Evolutionary conservation across 2,888 invertebrate genomes (phyloP).

Genomic region (Allygus modestus): DNA sequence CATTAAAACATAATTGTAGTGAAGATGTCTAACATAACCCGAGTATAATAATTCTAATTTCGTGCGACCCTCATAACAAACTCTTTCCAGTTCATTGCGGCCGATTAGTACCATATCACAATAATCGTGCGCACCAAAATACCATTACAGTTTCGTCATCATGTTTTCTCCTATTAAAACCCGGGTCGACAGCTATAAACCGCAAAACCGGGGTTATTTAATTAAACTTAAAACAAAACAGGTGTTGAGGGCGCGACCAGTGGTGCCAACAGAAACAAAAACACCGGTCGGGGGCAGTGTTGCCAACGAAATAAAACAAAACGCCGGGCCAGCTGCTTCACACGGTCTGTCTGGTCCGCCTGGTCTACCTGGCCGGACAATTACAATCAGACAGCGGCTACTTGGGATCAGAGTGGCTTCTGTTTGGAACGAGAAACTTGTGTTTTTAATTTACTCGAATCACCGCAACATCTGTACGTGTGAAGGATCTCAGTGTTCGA

Average conservation of each 20-base stretch:
- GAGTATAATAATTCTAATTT: not conserved
- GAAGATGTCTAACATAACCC: no score
- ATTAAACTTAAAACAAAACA: slow-evolving; percentile 21
- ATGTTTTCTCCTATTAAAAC: not conserved
- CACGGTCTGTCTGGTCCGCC: not conserved
- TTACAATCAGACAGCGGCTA: slow-evolving; percentile 2
- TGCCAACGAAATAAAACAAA: slow-evolving; percentile 10
- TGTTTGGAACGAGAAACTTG: not conserved
- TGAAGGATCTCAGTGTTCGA: no score
- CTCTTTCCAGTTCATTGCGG: not conserved
- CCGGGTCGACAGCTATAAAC: not conserved
- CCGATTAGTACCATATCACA: not conserved
- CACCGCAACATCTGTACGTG: no score
- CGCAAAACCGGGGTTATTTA: slow-evolving; percentile 36
- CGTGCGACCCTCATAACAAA: not conserved
- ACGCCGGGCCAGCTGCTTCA: not conserved
- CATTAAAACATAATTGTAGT: no score
- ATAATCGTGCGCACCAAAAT: not conserved
- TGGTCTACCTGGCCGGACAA: not conserved
- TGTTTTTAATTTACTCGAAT: not conserved
- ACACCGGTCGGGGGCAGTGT: not conserved
- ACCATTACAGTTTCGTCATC: not conserved
- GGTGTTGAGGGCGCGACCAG: slow-evolving; percentile 27
- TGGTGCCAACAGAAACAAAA: slow-evolving; percentile 15
- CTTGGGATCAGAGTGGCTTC: not conserved